These are phyloP conservation scores for Hemithea aestivaria DNA, from an alignment of 2,888 invertebrate species.

Conservation along the genomic window DNA sequence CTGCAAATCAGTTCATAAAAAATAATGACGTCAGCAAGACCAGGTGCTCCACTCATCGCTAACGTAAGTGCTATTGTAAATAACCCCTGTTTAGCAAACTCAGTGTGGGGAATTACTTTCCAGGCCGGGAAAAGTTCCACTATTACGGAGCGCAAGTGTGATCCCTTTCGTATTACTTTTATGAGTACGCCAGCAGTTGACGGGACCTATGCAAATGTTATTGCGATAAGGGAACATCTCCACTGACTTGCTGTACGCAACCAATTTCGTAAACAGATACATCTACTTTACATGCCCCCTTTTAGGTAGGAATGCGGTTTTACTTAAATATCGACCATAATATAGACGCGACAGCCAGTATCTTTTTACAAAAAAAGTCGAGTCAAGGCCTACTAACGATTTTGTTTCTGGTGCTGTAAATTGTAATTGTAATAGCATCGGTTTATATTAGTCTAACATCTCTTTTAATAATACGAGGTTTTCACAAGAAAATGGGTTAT, in stretches of 20 bases:
- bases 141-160: constrained; percentile 57
- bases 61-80: constrained; percentile 42
- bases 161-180: constrained; percentile 67
- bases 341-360: too few species aligned
- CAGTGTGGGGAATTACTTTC: constrained; percentile 55
- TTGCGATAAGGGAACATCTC: constrained; percentile 55
- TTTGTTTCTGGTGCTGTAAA: too few species aligned
- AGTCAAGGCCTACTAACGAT: too few species aligned
- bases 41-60: constrained; percentile 32
- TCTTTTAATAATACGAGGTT: too few species aligned
- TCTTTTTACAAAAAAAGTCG: too few species aligned
- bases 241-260: constrained; percentile 21
- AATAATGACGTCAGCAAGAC: constrained; percentile 34
- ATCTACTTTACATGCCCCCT: neutral
- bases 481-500: too few species aligned
- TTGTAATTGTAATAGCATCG: too few species aligned
- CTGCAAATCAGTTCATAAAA: constrained; percentile 27
- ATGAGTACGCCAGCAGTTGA: constrained; percentile 60
- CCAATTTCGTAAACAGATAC: constrained; percentile 17
- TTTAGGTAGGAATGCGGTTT: neutral
- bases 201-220: constrained; percentile 71
- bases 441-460: too few species aligned
- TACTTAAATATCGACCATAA: too few species aligned
- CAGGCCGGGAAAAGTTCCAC: constrained; percentile 57
- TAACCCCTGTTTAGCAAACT: constrained; percentile 48